Base-by-base conservation (phyloP, 1,140 invertebrate genomes). In the Drosophila ambigua region DNA sequence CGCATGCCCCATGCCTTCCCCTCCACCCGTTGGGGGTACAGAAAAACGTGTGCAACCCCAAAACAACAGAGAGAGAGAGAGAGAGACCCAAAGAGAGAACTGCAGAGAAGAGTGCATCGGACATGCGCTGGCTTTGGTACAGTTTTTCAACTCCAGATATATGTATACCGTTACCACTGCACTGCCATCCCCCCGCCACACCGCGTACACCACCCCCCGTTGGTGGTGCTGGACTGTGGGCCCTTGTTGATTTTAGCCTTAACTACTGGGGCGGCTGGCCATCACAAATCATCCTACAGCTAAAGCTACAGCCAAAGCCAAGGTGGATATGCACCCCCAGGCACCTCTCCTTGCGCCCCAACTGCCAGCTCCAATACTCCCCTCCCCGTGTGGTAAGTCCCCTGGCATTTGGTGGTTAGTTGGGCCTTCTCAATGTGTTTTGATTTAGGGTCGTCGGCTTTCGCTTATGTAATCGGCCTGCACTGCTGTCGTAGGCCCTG, bases 41-140 rank as follows among this genome's bases (percentile, higher is more conserved):
- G 23, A 63, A 71, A 77, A 67, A 55, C 61, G 59, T 64, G 67
- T 67, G 68, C 73, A 77, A 81, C 63, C 63, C 72, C 65, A 52
- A 68, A 44, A 44, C 28, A 48, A 52, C 8, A 53, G 8, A 53
- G 35, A 50, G 26, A 66, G 24, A 57, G 8, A 20, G 46, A 63
- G 28, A 23, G 44, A 51, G 31, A 44, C 9, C 35, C 39, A 28
- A 39, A 57, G 59, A 49, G 46, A 46, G 74, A 62, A 39, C 35
- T 60, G 62, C 59, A 28, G 41, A 49, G 67, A 77, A 49, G 67
- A 77, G 59, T 88, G 82, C 82, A 83, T 67, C 63, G 77, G 84
- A 67, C 83, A 88, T 89, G 83, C 83, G 83, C 83, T 88, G 62
- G 68, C 59, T 61, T 50, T 88, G 83, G 83, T 88, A 88, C 84